Evolutionary conservation across 2,113 vertebrate genomes (phyloP), one percentile per base, ranked within the genome.

Genomic region (Monarcha castaneiventris): DNA sequence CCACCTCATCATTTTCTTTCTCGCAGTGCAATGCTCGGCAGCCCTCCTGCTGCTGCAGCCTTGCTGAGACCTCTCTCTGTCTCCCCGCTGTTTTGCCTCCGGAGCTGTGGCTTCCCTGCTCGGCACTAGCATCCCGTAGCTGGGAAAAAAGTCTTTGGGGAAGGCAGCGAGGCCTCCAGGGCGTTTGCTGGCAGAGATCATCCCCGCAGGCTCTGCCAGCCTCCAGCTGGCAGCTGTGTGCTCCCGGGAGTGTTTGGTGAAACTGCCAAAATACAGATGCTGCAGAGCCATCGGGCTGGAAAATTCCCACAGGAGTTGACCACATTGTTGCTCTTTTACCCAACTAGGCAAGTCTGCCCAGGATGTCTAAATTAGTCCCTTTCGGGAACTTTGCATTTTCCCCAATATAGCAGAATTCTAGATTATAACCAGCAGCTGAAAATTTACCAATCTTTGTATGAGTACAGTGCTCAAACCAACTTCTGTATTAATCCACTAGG

Each of bases 231-330:
- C 82, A 80, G 75, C 86, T 86, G 71, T 5, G 23, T 5, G 15
- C 55, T 80, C 86, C 71, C 1, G 1, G 75, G 51, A 92, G 76
- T 8, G 0, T 11, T 68, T 3, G 4, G 41, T 64, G 87, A 69
- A 84, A 73, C 51, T 72, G 62, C 85, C 72, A 74, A 90, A 94
- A 87, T 71, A 80, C 90, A 92, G 88, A 94, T 76, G 82, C 87
- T 83, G 71, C 62, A 81, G 64, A 93, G 68, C 76, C 56, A 23
- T 23, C 0, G 0, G 51, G 51, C 19, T 75, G 86, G 86, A 90
- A 71, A 89, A 89, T 78, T 77, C 80, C 68, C 76, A 33, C 61
- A 55, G 89, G 72, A 55, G 8, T 1, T 86, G 76, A 68, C 72
- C 16, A 5, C 4, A 4, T 37, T 49, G 25, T 58, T 90, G 79